Base-by-base conservation (phyloP, 1,140 invertebrate species). In the Nomia melanderi region DNA sequence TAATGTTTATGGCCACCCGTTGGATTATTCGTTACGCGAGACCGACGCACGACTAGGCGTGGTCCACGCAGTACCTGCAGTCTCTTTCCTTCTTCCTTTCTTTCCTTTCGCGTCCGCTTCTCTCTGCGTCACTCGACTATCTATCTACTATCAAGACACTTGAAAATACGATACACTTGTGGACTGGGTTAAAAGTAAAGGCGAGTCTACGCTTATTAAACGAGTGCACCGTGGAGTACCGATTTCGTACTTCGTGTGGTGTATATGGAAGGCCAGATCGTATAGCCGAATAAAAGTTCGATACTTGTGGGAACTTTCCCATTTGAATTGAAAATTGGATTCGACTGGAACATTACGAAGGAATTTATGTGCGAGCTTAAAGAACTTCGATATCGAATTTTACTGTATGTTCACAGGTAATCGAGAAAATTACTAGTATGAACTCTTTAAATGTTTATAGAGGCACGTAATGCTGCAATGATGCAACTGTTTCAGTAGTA, bases 21-120 rank as follows among this genome's bases (percentile, higher is more conserved):
- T 86, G 57, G 57, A 74, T 81, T 47, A 59, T 74, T 59, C n/a
- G 71, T 39, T 62, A 60, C 31, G 77, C 74, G 78, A 77, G 81
- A 80, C 41, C 56, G 67, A 82, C 77, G 78, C 72, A 78, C 79
- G 77, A 87, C 86, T 86, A 87, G 86, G 86, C 82, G 86, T 88
- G 86, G 86, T 79, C 62, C 82, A 70, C 69, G 81, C 71, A 66
- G n/a, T 71, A 78, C 72, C 70, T 77, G 81, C 77, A 75, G 70
- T 70, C 76, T 81, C 64, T 69, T 83, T 60, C 50, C 56, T 75
- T 77, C 60, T 75, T 77, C 53, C 50, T 75, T 71, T 71, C 65
- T 64, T 77, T 64, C 50, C 76, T 69, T 36, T 65, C 11, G 27
- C n/a, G 20, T 27, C 25, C 57, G 31, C 72, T 69, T 73, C 57